phyloP scores from a whole-genome alignment of 1,140 invertebrate genomes.

The Cydia strobilella region DNA sequence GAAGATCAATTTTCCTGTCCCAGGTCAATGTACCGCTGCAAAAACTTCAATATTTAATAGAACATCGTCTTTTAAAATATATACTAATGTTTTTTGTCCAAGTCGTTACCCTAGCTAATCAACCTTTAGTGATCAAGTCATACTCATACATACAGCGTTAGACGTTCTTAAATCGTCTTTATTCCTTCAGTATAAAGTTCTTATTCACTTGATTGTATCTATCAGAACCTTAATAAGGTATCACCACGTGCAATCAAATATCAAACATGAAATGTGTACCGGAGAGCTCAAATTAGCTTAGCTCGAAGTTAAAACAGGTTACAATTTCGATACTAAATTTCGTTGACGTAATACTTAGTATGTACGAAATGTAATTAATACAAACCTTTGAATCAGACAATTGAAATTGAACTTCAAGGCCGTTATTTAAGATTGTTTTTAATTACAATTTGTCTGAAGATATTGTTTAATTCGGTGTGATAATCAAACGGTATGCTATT shows the following conservation, averaged over 20 bases:
- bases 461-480: neutral
- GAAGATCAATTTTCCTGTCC: neutral
- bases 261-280: neutral
- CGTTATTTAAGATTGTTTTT: neutral
- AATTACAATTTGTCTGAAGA: neutral
- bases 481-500: neutral
- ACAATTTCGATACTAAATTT: neutral
- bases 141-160: neutral
- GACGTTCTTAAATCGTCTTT: neutral
- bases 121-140: neutral
- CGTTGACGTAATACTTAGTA: conserved; percentile 11
- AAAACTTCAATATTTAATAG: conserved; percentile 4
- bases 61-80: neutral
- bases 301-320: neutral
- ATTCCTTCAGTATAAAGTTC: neutral
- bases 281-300: neutral
- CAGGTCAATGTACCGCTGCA: neutral
- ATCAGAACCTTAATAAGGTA: neutral
- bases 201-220: neutral
- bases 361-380: neutral
- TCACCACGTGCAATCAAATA: neutral
- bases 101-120: conserved; percentile 5
- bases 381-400: neutral
- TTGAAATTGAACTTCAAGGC: neutral
- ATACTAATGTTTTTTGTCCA: neutral